Evolutionary conservation across 2,888 invertebrate species (phyloP).

Genomic region (Philereme vetulata): DNA sequence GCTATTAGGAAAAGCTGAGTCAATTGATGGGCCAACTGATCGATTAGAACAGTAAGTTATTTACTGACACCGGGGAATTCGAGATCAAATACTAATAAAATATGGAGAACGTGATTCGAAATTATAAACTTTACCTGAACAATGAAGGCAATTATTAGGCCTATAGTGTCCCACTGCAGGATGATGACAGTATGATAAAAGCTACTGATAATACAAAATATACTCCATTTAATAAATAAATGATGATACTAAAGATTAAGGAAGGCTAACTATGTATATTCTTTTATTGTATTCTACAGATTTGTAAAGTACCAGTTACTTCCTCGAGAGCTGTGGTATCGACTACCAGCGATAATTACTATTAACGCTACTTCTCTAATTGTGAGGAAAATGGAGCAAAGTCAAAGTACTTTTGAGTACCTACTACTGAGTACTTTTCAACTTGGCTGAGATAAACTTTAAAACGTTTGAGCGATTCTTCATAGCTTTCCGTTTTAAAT

Average conservation of each 20-base stretch:
- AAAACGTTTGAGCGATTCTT: constrained; percentile 18
- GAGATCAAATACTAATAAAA: background rate
- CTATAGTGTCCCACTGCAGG: no score
- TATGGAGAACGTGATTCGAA: no score
- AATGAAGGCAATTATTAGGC: no score
- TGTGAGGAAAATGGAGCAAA: constrained; percentile 37
- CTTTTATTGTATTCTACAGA: no score
- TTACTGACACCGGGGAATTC: no score
- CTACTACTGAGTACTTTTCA: constrained; percentile 1
- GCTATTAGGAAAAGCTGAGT: constrained; percentile 6
- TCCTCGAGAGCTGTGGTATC: constrained; percentile 20
- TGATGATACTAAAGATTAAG: no score
- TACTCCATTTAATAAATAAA: no score
- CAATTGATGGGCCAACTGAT: background rate
- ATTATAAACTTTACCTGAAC: no score
- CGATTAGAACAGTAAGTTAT: background rate
- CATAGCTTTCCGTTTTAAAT: constrained; percentile 13
- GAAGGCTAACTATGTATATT: no score
- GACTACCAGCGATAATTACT: constrained; percentile 36
- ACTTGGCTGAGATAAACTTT: constrained; percentile 21
- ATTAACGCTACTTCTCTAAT: constrained; percentile 41
- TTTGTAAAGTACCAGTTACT: constrained; percentile 6
- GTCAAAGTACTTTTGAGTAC: constrained; percentile 16
- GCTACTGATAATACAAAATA: no score
- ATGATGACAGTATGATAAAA: no score